phyloP scores from a whole-genome alignment of 2,797 vertebrate species.

The Manis javanica region DNA sequence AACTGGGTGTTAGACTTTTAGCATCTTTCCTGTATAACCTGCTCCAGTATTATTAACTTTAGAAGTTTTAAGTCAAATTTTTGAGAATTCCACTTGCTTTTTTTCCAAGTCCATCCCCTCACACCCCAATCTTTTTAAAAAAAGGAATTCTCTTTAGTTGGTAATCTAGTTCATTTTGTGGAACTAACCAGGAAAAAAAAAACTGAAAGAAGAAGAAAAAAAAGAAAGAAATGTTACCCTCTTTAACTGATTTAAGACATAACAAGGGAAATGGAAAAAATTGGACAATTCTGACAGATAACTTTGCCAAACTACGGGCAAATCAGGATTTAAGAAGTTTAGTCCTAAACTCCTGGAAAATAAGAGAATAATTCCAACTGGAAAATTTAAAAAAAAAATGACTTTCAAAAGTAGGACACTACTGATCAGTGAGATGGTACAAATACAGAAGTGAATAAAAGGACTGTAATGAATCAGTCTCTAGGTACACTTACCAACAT shows the following conservation, averaged over 20 bases:
- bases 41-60: background rate
- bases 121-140: background rate
- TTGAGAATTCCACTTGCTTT: background rate
- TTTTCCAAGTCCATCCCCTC: background rate
- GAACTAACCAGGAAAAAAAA: constrained; percentile 11
- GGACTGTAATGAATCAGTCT: background rate
- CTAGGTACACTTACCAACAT: background rate
- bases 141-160: constrained; percentile 3
- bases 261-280: constrained; percentile 82
- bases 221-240: constrained; percentile 52
- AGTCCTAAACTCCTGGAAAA: constrained; percentile 79
- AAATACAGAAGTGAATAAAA: constrained; percentile 15
- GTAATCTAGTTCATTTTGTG: constrained; percentile 58
- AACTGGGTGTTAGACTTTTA: background rate
- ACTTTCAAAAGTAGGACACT: constrained; percentile 71
- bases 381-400: constrained; percentile 50
- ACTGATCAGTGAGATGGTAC: background rate
- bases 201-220: background rate
- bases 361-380: constrained; percentile 68
- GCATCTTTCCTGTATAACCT: background rate
- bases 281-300: constrained; percentile 70
- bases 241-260: constrained; percentile 78
- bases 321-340: constrained; percentile 82
- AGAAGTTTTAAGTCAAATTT: background rate
- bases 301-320: constrained; percentile 77